Percentiles rank a stretch among this genome's conserved stretches.
Conservation (phyloP, 2,113 vertebrate species). For the Mustela lutreola region DNA sequence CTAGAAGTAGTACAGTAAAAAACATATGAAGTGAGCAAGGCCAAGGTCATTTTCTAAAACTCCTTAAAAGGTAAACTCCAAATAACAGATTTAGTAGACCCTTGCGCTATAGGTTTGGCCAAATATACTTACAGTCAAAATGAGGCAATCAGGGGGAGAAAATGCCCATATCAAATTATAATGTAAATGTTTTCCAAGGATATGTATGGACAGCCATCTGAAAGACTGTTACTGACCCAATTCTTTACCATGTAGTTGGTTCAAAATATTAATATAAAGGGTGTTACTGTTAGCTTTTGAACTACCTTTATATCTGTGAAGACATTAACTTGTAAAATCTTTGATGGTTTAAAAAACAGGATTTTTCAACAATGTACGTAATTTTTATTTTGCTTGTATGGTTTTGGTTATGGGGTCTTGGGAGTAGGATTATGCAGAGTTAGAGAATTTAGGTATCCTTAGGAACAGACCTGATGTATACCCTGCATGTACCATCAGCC, state of each 20-base stretch:
- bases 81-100: background rate
- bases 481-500: background rate
- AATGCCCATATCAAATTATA: slow-evolving; percentile 7
- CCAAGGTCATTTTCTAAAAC: slow-evolving; percentile 40
- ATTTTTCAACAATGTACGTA: background rate
- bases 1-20: slow-evolving; percentile 41
- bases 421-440: background rate
- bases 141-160: background rate
- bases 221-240: background rate
- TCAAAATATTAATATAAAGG: slow-evolving; percentile 40
- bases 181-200: background rate
- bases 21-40: background rate
- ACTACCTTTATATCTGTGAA: slow-evolving; percentile 19
- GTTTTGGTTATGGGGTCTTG: background rate
- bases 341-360: background rate
- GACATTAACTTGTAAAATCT: slow-evolving; percentile 20
- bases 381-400: background rate
- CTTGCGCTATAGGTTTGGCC: slow-evolving; percentile 10
- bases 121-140: slow-evolving; percentile 35
- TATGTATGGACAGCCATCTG: background rate
- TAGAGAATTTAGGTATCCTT: background rate
- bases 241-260: background rate
- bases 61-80: background rate
- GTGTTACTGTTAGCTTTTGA: background rate
- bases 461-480: background rate